phyloP scores from a whole-genome alignment of 2,797 vertebrate species.

The Falco columbarius region DNA sequence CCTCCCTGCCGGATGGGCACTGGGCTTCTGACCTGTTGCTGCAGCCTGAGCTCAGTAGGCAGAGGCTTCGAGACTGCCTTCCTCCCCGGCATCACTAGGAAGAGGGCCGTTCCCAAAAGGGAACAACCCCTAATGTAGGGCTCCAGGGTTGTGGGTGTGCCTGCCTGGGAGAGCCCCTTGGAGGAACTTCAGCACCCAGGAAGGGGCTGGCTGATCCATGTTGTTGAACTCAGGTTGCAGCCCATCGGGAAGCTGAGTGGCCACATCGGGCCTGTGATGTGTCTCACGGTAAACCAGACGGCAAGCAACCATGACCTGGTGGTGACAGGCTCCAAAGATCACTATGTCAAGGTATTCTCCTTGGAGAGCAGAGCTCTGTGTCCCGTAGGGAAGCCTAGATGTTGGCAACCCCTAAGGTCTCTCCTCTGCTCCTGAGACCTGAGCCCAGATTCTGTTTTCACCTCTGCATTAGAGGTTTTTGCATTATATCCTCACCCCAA shows the following conservation, averaged over 20 bases:
- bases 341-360: constrained; percentile 91
- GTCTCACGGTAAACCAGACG: constrained; percentile 91
- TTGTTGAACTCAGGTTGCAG: constrained; percentile 83
- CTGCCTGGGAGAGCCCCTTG: background rate
- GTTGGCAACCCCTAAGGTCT: background rate
- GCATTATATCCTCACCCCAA: background rate
- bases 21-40: background rate
- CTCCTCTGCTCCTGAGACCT: background rate
- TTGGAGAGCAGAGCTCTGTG: background rate
- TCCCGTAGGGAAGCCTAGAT: background rate
- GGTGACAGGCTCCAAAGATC: constrained; percentile 97
- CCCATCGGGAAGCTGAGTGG: constrained; percentile 91
- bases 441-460: background rate
- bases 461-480: background rate
- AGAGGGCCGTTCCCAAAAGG: background rate
- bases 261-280: constrained; percentile 97
- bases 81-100: rapidly evolving
- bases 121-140: rapidly evolving
- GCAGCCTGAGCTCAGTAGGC: background rate
- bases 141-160: background rate
- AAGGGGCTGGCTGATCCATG: background rate
- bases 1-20: background rate
- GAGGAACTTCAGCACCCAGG: background rate
- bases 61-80: background rate
- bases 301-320: constrained; percentile 90